phyloP scores from a whole-genome alignment of 2,888 invertebrate species.

The Monochamus alternatus region DNA sequence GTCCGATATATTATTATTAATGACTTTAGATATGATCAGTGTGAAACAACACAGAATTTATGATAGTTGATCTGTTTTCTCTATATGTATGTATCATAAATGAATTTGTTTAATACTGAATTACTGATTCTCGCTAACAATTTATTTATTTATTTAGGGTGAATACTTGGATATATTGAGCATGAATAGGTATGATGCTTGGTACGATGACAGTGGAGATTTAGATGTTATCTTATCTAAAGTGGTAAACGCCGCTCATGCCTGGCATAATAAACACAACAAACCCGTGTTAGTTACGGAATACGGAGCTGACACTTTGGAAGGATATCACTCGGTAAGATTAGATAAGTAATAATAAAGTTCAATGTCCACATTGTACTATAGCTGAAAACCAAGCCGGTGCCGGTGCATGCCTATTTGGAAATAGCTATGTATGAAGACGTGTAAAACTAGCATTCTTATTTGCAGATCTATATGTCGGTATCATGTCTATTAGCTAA shows the following conservation, averaged over 20 bases:
- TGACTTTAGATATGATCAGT: no score
- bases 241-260: slow-evolving; percentile 82
- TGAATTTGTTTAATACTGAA: not conserved
- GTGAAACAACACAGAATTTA: no score
- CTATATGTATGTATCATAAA: not conserved
- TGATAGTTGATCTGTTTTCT: no score
- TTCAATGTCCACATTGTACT: no score
- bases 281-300: slow-evolving; percentile 95
- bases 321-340: slow-evolving; percentile 90
- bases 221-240: slow-evolving; percentile 82
- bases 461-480: no score
- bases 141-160: slow-evolving; percentile 73
- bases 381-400: no score
- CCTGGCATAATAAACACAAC: slow-evolving; percentile 85
- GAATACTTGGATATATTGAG: slow-evolving; percentile 90
- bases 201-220: slow-evolving; percentile 91
- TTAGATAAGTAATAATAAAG: not conserved
- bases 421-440: no score
- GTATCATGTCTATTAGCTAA: no score
- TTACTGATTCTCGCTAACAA: no score
- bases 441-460: no score
- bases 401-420: no score
- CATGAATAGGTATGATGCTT: slow-evolving; percentile 95
- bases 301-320: slow-evolving; percentile 95
- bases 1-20: no score